These are phyloP conservation scores for Equus quagga DNA, from an alignment of 2,113 vertebrate genomes.

Conservation along the genomic window DNA sequence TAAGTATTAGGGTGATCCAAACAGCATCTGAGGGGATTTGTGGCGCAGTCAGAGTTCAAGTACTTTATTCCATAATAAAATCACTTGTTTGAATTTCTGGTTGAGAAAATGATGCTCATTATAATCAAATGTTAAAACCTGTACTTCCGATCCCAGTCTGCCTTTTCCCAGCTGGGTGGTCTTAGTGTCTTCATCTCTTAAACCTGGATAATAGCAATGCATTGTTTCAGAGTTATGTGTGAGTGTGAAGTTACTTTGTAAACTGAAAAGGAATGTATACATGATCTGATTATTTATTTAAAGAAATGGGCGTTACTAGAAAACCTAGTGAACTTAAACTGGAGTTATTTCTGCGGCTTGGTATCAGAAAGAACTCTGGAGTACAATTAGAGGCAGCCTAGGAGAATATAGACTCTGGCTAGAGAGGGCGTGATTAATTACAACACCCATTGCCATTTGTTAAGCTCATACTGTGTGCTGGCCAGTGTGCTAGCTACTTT, in stretches of 20 bases:
- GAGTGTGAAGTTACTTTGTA: constrained; percentile 17
- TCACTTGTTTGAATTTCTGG: constrained; percentile 52
- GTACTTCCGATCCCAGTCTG: not conserved
- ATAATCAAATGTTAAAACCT: not conserved
- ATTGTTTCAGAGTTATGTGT: not conserved
- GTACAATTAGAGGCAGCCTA: not conserved
- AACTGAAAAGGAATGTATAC: not conserved
- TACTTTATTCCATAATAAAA: constrained; percentile 39
- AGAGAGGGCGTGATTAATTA: not conserved
- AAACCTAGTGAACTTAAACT: not conserved
- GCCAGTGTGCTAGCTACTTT: not conserved
- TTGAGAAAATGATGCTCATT: constrained; percentile 41
- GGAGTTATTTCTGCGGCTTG: constrained; percentile 15
- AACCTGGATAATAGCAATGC: not conserved
- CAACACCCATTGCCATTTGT: not conserved
- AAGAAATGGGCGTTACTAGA: constrained; percentile 8
- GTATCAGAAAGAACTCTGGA: not conserved
- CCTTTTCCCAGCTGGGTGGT: not conserved
- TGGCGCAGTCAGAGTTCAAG: not conserved
- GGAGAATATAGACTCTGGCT: not conserved
- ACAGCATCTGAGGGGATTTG: not conserved
- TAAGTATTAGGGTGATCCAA: not conserved
- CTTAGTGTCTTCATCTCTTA: not conserved
- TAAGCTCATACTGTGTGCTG: not conserved
- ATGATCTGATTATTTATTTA: constrained; percentile 32